Conservation (phyloP, 2,888 invertebrate genomes). For the Syrista parreyssii region DNA sequence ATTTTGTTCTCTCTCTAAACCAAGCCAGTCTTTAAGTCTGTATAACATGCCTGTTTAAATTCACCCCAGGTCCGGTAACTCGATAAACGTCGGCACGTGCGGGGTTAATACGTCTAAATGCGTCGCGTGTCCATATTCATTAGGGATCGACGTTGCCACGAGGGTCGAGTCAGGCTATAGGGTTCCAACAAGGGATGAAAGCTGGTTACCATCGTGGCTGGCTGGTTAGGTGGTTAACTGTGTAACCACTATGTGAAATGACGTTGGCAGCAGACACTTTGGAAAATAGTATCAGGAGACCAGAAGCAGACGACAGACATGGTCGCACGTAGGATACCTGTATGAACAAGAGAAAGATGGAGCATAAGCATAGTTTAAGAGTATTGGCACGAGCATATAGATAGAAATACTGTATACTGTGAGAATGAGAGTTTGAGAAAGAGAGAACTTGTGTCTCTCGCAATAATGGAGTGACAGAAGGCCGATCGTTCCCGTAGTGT, state of each 20-base stretch:
- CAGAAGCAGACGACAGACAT: neutral
- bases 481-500: neutral
- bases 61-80: conserved; percentile 14
- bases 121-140: conserved; percentile 63
- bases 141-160: conserved; percentile 36
- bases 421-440: neutral
- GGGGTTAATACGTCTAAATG: conserved; percentile 56
- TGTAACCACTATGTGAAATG: neutral
- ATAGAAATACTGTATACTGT: neutral
- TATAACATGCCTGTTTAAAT: neutral
- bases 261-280: neutral
- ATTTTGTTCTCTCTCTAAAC: neutral
- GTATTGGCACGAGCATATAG: neutral
- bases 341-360: neutral
- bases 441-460: neutral
- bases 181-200: neutral
- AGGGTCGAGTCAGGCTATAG: neutral
- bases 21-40: neutral
- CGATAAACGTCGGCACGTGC: conserved; percentile 33
- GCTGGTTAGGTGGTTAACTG: neutral
- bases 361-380: neutral
- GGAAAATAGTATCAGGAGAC: neutral
- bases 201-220: neutral
- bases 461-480: neutral
- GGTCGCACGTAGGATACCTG: neutral